phyloP scores from a whole-genome alignment of 2,797 vertebrate species.

The Rhyacichthys aspro region DNA sequence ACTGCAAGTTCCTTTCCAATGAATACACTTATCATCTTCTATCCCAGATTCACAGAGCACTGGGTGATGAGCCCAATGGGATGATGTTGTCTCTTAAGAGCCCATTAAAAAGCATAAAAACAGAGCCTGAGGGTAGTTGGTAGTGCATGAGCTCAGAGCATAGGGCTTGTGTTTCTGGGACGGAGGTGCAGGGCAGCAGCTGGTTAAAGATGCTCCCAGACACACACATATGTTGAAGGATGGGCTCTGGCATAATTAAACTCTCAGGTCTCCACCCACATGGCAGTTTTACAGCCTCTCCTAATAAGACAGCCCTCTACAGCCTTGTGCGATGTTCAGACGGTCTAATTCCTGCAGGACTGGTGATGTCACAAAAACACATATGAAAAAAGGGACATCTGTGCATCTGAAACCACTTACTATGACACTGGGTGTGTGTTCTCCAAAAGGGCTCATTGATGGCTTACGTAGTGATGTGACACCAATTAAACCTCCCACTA shows the following conservation, averaged over 20 bases:
- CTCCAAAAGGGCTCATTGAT: conserved; percentile 12
- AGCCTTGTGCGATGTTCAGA: conserved; percentile 43
- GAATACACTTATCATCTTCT: conserved; percentile 15
- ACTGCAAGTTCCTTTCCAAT: conserved; percentile 27
- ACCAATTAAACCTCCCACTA: conserved; percentile 16
- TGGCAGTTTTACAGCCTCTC: conserved; percentile 53
- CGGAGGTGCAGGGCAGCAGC: conserved; percentile 55
- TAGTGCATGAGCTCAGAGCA: conserved; percentile 42
- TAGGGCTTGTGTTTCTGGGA: conserved; percentile 38
- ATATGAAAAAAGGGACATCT: conserved; percentile 59
- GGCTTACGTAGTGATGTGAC: conserved; percentile 9
- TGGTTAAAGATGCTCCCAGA: conserved; percentile 43
- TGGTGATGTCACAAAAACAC: conserved; percentile 44
- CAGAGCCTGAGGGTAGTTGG: conserved; percentile 43
- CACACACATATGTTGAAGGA: conserved; percentile 20
- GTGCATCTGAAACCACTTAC: conserved; percentile 37
- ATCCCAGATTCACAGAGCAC: conserved; percentile 29
- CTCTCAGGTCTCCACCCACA: conserved; percentile 27
- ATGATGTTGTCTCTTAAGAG: conserved; percentile 53
- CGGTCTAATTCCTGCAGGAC: conserved; percentile 44
- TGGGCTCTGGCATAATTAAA: conserved; percentile 41
- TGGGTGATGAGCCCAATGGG: conserved; percentile 47
- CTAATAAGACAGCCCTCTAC: conserved; percentile 49
- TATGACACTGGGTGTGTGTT: conserved; percentile 11
- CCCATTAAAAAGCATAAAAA: conserved; percentile 61